Evolutionary conservation across 2,888 invertebrate genomes (phyloP).

Genomic region (Bembecia ichneumoniformis): DNA sequence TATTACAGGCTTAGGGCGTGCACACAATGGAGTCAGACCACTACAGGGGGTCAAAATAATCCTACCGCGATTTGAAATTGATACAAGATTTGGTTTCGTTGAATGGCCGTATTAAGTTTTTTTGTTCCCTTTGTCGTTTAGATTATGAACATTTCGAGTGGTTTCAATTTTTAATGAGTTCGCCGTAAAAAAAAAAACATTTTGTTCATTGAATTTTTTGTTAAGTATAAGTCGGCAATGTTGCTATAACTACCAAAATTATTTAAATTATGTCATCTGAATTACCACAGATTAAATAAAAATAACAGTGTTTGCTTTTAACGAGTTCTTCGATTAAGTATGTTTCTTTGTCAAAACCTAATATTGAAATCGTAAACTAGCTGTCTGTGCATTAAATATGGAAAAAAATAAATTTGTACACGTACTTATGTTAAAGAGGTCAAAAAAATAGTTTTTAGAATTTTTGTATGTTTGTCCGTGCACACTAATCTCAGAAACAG

Average conservation of each 20-base stretch:
- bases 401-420: no score
- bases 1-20: conserved; percentile 18
- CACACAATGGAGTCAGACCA: conserved; percentile 29
- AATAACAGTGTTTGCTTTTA: not conserved
- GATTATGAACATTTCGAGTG: conserved; percentile 12
- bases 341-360: not conserved
- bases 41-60: conserved; percentile 45
- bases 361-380: no score
- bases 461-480: no score
- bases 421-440: no score
- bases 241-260: not conserved
- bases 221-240: not conserved
- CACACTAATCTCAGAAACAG: no score
- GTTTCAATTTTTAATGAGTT: conserved; percentile 21
- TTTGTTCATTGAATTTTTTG: not conserved
- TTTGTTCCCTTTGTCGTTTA: conserved; percentile 21
- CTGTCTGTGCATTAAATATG: no score
- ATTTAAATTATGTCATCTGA: not conserved
- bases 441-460: no score
- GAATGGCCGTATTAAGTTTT: conserved; percentile 38
- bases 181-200: conserved; percentile 9
- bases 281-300: conserved; percentile 20
- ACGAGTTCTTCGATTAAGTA: not conserved
- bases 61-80: conserved; percentile 56
- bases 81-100: conserved; percentile 54